Base-by-base conservation (phyloP, 1,140 invertebrate species). In the Scaptomyza hsui region DNA sequence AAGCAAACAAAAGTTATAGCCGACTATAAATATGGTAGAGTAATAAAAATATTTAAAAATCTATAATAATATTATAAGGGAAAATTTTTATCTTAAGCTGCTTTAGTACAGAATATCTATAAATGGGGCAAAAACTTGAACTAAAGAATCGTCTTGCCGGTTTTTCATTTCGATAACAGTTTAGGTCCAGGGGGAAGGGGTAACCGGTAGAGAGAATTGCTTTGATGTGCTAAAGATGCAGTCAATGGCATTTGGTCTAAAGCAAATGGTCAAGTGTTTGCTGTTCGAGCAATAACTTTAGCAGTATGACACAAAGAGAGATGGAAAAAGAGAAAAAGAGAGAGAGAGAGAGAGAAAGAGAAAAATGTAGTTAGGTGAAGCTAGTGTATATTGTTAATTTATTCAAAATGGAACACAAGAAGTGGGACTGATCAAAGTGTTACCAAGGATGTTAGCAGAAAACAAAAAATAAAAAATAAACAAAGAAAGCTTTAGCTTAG, bases 101-200 rank as follows among this genome's bases (percentile, higher is more conserved):
- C n/a, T n/a, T n/a, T n/a, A n/a, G n/a, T n/a, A n/a, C n/a, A n/a
- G n/a, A n/a, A n/a, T n/a, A n/a, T n/a, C n/a, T n/a, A n/a, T n/a
- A n/a, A n/a, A n/a, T n/a, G n/a, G n/a, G n/a, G n/a, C n/a, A 21
- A 9, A 9, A 29, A 29, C 26, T 29, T 29, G 6, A 29, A 29
- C 6, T 29, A 1, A 7, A 9, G 6, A 29, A 6, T 7, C 7
- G 1, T 9, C 1, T 2, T 29, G 26, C 26, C 12, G 32, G 12
- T 42, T 42, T 42, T 39, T 13, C 7, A n/a, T 39, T n/a, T 1
- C 18, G 5, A 62, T 29, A 62, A 51, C 59, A 42, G 59, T 63
- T 63, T 12, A 4, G 32, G n/a, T n/a, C n/a, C 1, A 3, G 9
- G 4, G 2, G 3, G 29, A 3, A 3, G 9, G 29, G 29, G 9